phyloP scores from a whole-genome alignment of 2,888 invertebrate genomes.

The Antheraea yamamai region DNA sequence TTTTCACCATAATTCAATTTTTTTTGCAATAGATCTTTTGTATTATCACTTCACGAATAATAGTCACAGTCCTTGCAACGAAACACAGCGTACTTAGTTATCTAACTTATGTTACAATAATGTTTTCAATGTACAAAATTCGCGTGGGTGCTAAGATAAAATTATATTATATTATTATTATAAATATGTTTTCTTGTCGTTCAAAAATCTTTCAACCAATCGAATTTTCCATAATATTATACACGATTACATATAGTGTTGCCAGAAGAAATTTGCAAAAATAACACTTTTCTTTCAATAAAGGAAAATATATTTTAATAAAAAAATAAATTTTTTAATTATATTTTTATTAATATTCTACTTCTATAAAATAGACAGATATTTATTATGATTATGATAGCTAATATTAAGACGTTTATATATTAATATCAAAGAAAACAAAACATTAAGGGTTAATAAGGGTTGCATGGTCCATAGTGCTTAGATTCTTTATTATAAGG shows the following conservation, averaged over 20 bases:
- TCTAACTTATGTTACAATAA: constrained; percentile 47
- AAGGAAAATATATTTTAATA: no score
- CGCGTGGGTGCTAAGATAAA: constrained; percentile 57
- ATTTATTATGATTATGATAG: no score
- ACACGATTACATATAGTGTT: neutral
- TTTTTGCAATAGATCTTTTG: constrained; percentile 23
- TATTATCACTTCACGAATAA: constrained; percentile 3
- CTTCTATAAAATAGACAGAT: no score
- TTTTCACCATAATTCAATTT: constrained; percentile 29
- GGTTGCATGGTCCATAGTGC: no score
- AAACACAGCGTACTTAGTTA: constrained; percentile 22
- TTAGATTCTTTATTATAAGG: no score
- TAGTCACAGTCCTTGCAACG: neutral
- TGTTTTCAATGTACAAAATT: constrained; percentile 43
- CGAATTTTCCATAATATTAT: neutral
- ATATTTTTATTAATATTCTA: no score
- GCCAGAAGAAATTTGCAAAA: no score
- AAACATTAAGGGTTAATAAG: no score
- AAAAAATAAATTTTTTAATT: no score
- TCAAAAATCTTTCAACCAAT: constrained; percentile 11
- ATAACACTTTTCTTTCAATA: no score
- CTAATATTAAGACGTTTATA: no score
- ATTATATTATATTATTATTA: constrained; percentile 27
- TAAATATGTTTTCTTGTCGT: neutral
- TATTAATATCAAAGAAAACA: no score